Conservation (phyloP, 2,888 invertebrate species). For the Tinea pellionella region DNA sequence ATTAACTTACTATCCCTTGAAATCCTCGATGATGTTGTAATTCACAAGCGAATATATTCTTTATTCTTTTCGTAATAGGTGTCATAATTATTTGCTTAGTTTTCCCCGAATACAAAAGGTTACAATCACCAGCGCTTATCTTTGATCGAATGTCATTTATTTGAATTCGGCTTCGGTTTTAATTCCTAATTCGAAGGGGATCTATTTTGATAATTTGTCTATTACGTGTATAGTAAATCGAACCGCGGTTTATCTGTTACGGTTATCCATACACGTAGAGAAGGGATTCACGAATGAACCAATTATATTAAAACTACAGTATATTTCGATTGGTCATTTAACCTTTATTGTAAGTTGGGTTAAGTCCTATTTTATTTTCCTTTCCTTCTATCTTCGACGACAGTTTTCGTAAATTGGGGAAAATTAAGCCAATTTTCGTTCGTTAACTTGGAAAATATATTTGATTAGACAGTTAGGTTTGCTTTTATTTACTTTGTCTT, state of each 20-base stretch:
- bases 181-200: background rate
- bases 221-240: background rate
- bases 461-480: conserved; percentile 5
- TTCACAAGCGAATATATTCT: background rate
- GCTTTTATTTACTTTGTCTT: background rate
- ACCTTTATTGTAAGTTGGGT: conserved; percentile 7
- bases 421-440: conserved; percentile 11
- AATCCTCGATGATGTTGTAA: conserved; percentile 21
- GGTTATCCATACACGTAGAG: background rate
- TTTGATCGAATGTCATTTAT: background rate
- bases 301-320: conserved; percentile 10
- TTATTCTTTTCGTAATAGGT: background rate
- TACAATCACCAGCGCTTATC: conserved; percentile 1
- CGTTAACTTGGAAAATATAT: conserved; percentile 5
- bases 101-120: background rate
- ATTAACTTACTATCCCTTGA: conserved; percentile 29
- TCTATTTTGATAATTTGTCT: background rate
- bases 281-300: background rate
- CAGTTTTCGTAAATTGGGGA: conserved; percentile 9
- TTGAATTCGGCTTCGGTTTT: background rate
- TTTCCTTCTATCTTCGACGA: conserved; percentile 5
- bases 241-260: conserved; percentile 1
- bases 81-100: background rate
- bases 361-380: conserved; percentile 5
- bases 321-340: conserved; percentile 10